Percentiles rank a stretch among this genome's conserved stretches.
phyloP scores from a whole-genome alignment of 92 coral and sea anemone genomes.

The Nematostella vectensis region DNA sequence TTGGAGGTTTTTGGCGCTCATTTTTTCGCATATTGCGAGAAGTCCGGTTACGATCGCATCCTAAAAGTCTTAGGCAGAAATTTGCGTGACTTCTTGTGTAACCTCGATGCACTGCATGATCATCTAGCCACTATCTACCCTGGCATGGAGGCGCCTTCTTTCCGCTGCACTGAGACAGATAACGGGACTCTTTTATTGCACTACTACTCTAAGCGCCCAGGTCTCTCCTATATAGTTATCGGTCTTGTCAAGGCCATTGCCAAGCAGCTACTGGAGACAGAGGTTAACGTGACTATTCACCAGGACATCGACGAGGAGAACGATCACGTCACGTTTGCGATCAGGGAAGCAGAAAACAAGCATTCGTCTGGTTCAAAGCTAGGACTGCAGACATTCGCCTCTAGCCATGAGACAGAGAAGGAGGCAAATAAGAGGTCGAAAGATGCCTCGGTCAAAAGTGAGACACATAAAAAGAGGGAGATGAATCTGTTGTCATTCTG shows the following conservation, averaged over 20 bases:
- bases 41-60: conserved; percentile 94
- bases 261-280: conserved; percentile 66
- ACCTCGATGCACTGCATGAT: conserved; percentile 94
- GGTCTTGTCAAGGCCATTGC: conserved; percentile 96
- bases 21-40: conserved; percentile 86
- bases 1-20: conserved; percentile 93
- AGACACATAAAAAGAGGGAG: neutral
- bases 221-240: conserved; percentile 86
- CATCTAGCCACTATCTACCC: conserved; percentile 96
- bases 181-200: conserved; percentile 80
- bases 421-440: neutral
- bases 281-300: conserved; percentile 49
- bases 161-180: conserved; percentile 85
- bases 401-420: conserved; percentile 12
- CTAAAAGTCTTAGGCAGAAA: conserved; percentile 92
- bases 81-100: conserved; percentile 93
- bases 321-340: conserved; percentile 81
- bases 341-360: conserved; percentile 57
- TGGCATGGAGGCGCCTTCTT: conserved; percentile 98
- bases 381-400: conserved; percentile 71
- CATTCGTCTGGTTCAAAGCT: conserved; percentile 69
- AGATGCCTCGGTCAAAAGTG: neutral
- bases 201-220: conserved; percentile 81
- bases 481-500: conserved; percentile 84
- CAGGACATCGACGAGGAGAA: conserved; percentile 48